Base-by-base conservation (phyloP, 2,888 invertebrate species). In the Strigamia maritima region DNA sequence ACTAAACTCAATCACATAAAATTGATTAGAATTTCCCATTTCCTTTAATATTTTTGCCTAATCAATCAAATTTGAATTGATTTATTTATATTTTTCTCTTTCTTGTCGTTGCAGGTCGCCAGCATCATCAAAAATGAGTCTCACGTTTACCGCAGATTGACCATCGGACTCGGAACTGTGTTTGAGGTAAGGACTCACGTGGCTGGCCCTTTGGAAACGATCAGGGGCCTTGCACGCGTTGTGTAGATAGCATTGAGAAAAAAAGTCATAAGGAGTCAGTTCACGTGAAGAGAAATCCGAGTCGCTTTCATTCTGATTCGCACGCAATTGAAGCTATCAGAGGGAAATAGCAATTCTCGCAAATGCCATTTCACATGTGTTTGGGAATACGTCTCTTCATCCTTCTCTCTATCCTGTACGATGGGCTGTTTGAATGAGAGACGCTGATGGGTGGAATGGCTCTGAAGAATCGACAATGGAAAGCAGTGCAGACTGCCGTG, bases 241-340 rank as follows among this genome's bases (percentile, higher is more conserved):
- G 31, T 31, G 7, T 65, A 26, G 65, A 65, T 24, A 26, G 65
- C 16, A n/a, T 49, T 49, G 16, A n/a, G 49, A 1, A 44, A 44
- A 60, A 60, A 24, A 65, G 26, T 14, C 65, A 26, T 65, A 65
- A 65, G 65, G 65, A 65, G 65, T 65, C 65, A 65, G 65, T 65
- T 65, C 65, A 65, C 65, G 65, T 65, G 26, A 14, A 65, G 65
- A 7, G 65, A 65, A 65, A 65, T 65, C 65, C 65, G 65, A 65
- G 65, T 65, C 65, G 65, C 24, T 65, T 26, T 65, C 65, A 16
- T 28, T 65, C 14, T 65, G 65, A 65, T 65, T 65, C 65, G 65
- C 65, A 65, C 65, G 65, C 65, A 65, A 65, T 65, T 65, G 65
- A 65, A 65, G 65, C 65, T 65, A 65, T 65, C 65, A 65, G 65